A percentile compares a stretch with the other conserved stretches of the same genome.
Evolutionary conservation across 2,797 vertebrate genomes (phyloP).

Genomic region (Gouania willdenowi): DNA sequence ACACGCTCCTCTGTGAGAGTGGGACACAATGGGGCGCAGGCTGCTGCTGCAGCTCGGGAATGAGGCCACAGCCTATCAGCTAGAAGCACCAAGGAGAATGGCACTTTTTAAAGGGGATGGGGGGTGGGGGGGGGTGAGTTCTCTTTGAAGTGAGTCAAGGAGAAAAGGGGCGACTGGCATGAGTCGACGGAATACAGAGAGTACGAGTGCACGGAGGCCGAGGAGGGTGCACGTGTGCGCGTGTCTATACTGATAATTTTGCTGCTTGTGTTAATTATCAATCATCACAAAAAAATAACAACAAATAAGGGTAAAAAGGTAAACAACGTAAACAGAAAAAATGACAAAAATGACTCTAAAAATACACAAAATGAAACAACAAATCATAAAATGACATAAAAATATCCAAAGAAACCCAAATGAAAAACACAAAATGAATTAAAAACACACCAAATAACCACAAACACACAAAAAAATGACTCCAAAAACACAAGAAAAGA

Average conservation of each 20-base stretch:
- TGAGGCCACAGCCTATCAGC: slow-evolving; percentile 72
- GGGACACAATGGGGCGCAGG: slow-evolving; percentile 74
- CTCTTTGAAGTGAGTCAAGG: slow-evolving; percentile 66
- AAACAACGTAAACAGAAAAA: no score
- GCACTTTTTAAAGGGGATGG: slow-evolving; percentile 51
- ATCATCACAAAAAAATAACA: no score
- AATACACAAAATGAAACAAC: no score
- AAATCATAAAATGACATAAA: no score
- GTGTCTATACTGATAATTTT: slow-evolving; percentile 18
- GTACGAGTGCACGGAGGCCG: slow-evolving; percentile 24
- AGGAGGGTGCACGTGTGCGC: slow-evolving; percentile 30
- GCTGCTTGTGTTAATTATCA: no score
- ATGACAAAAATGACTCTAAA: no score
- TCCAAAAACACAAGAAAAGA: no score
- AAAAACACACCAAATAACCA: no score
- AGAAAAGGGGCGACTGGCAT: slow-evolving; percentile 44
- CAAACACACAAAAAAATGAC: no score
- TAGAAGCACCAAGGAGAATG: slow-evolving; percentile 71
- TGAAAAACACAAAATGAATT: no score
- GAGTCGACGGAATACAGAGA: slow-evolving; percentile 42
- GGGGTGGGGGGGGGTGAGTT: slow-evolving; percentile 20
- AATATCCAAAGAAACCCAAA: no score
- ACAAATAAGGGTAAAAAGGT: no score
- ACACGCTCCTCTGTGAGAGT: slow-evolving; percentile 56
- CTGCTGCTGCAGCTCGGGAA: slow-evolving; percentile 68